These are phyloP conservation scores for Xestia sexstrigata DNA, from an alignment of 2,888 invertebrate genomes.

Conservation along the genomic window DNA sequence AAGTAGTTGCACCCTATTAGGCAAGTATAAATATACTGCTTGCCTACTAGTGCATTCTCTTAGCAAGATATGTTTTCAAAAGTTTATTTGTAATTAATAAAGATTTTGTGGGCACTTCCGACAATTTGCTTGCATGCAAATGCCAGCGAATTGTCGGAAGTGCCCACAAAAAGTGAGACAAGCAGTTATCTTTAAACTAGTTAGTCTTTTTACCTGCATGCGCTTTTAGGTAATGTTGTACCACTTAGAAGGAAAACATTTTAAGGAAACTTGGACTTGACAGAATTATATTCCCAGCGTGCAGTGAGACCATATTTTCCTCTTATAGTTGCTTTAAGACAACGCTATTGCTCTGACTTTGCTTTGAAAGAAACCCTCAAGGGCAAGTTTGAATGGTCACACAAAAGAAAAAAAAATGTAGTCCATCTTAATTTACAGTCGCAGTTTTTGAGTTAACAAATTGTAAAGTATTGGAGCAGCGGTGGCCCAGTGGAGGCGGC, in stretches of 20 bases:
- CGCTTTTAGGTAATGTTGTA: background rate
- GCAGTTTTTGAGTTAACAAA: background rate
- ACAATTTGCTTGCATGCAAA: background rate
- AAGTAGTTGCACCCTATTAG: conserved; percentile 20
- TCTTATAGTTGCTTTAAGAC: background rate
- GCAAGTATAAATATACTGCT: background rate
- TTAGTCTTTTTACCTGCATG: background rate
- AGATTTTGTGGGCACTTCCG: too few species aligned
- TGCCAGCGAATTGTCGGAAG: background rate
- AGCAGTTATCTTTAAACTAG: background rate
- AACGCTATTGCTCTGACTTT: background rate
- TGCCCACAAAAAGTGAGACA: background rate
- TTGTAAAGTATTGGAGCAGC: too few species aligned
- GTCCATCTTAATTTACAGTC: background rate
- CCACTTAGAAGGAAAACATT: background rate
- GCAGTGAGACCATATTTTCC: background rate
- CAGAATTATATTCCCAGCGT: background rate
- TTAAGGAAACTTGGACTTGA: background rate
- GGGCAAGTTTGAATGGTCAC: background rate
- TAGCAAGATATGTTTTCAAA: conserved; percentile 1
- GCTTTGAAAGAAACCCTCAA: background rate
- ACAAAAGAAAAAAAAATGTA: background rate
- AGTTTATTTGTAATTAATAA: background rate
- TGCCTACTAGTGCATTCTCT: background rate
- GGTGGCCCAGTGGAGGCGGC: too few species aligned